Conservation (phyloP, 2,797 vertebrate species). For the Distichodus sexfasciatus region DNA sequence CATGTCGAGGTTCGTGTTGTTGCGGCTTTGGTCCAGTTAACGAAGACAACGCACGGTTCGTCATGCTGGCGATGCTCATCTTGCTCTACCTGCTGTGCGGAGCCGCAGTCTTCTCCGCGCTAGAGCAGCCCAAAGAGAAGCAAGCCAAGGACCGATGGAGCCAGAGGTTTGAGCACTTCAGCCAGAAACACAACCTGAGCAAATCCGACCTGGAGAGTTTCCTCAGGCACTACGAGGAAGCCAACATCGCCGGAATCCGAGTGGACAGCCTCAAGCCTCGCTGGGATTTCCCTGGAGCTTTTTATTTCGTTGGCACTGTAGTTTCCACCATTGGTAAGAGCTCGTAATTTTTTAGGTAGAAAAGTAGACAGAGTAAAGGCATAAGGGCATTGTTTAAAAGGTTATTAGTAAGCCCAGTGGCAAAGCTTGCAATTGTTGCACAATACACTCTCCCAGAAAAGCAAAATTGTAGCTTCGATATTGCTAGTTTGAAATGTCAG, state of each 20-base stretch:
- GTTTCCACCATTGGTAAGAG: constrained; percentile 84
- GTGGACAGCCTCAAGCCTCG: constrained; percentile 74
- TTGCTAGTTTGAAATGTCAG: too few species aligned
- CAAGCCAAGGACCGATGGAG: constrained; percentile 79
- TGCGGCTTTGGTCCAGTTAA: constrained; percentile 69
- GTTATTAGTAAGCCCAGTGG: too few species aligned
- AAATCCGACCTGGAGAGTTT: constrained; percentile 72
- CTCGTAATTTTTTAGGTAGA: too few species aligned
- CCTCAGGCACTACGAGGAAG: constrained; percentile 79
- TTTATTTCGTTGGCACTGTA: constrained; percentile 85
- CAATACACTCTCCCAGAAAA: too few species aligned
- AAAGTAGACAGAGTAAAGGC: too few species aligned
- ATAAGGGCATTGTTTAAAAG: too few species aligned
- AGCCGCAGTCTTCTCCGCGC: constrained; percentile 83
- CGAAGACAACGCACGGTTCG: constrained; percentile 82
- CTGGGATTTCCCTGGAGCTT: constrained; percentile 84
- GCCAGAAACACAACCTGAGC: constrained; percentile 76
- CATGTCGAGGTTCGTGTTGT: constrained; percentile 66
- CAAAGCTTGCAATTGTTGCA: too few species aligned
- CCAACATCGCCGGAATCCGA: constrained; percentile 75
- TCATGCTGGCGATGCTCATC: constrained; percentile 78
- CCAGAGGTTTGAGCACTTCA: constrained; percentile 76
- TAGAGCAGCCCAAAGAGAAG: constrained; percentile 79
- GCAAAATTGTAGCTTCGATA: too few species aligned
- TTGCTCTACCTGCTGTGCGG: constrained; percentile 80